A percentile compares a stretch with the other conserved stretches of the same genome.
phyloP scores from a whole-genome alignment of 2,113 vertebrate genomes.

The Pseudonaja textilis region DNA sequence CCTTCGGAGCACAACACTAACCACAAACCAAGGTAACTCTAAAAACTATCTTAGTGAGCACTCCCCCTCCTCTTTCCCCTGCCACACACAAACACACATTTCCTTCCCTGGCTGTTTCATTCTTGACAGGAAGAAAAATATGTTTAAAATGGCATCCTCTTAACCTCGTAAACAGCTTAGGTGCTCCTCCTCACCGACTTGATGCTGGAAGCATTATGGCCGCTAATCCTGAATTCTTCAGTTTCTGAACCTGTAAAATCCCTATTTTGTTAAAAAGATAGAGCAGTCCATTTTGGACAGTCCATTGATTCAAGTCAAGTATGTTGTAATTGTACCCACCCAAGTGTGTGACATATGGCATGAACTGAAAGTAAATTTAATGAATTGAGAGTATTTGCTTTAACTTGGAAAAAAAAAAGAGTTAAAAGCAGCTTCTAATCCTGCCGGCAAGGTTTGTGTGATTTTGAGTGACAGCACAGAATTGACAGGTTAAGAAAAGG shows the following conservation, averaged over 20 bases:
- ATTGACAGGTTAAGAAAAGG: background rate
- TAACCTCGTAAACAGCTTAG: too few species aligned
- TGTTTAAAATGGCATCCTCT: background rate
- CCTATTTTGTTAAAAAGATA: background rate
- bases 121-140: background rate
- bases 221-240: background rate
- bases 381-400: background rate
- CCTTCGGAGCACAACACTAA: background rate
- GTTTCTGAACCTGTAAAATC: background rate
- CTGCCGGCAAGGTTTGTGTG: too few species aligned
- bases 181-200: background rate
- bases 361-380: background rate
- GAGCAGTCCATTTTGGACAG: background rate
- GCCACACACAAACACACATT: background rate
- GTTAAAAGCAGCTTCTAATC: background rate
- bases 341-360: background rate
- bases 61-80: too few species aligned
- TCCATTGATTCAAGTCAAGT: background rate
- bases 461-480: background rate
- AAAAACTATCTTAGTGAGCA: background rate
- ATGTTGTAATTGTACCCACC: background rate
- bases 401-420: background rate
- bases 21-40: background rate
- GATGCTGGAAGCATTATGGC: background rate
- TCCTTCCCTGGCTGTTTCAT: background rate